These are phyloP conservation scores for Drosophila melanocephala DNA, from an alignment of 2,888 invertebrate genomes.

Conservation along the genomic window DNA sequence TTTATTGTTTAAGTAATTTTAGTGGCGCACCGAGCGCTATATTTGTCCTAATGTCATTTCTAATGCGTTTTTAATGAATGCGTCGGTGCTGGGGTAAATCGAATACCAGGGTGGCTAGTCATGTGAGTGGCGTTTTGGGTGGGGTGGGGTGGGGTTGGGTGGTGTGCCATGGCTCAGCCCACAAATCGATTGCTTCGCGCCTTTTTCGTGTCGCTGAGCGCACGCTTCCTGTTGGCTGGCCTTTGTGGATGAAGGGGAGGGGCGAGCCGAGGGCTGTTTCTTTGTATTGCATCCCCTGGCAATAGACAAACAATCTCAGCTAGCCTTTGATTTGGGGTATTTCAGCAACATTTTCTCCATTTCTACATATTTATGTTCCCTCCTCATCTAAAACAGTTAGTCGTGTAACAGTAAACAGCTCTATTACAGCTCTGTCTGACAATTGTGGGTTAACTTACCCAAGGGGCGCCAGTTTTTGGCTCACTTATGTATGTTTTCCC, in stretches of 20 bases:
- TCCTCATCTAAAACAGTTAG: slow-evolving; percentile 10
- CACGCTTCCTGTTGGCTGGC: slow-evolving; percentile 70
- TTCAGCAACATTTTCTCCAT: background rate
- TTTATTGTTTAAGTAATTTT: slow-evolving; percentile 73
- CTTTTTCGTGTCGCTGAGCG: slow-evolving; percentile 61
- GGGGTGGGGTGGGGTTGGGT: background rate
- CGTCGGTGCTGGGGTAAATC: slow-evolving; percentile 18
- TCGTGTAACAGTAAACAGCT: slow-evolving; percentile 50
- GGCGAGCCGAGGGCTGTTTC: slow-evolving; percentile 20
- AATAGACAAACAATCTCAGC: slow-evolving; percentile 6
- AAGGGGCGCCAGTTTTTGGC: slow-evolving; percentile 26
- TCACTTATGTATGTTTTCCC: slow-evolving; percentile 43
- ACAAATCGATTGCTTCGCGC: slow-evolving; percentile 83
- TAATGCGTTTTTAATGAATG: slow-evolving; percentile 83
- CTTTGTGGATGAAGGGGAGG: slow-evolving; percentile 5
- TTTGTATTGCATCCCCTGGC: slow-evolving; percentile 30
- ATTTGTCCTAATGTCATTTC: slow-evolving; percentile 80
- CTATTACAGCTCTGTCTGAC: slow-evolving; percentile 20
- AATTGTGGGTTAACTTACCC: slow-evolving; percentile 21
- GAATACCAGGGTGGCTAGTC: background rate
- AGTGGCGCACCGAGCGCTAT: slow-evolving; percentile 56
- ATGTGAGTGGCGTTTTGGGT: slow-evolving; percentile 8
- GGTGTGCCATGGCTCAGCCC: slow-evolving; percentile 41
- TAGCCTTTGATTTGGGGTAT: background rate
- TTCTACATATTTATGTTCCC: background rate